These are phyloP conservation scores for Euzophera pinguis DNA, from an alignment of 2,888 invertebrate genomes.

Conservation along the genomic window DNA sequence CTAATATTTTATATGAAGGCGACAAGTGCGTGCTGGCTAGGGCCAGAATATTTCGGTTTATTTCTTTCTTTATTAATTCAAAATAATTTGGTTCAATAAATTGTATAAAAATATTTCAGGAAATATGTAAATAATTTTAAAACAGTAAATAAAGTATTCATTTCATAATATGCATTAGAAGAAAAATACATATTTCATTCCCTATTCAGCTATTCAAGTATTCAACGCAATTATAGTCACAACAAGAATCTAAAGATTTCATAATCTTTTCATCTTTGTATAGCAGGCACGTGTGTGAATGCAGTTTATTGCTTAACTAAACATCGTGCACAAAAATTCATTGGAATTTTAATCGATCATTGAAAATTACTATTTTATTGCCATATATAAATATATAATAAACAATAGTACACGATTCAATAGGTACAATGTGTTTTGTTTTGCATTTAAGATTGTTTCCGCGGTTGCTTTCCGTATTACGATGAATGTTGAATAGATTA, in stretches of 20 bases:
- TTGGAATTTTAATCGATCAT: neutral
- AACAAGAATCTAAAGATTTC: no score
- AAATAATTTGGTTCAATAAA: no score
- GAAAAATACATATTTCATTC: no score
- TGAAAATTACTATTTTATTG: neutral
- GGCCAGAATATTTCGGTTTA: neutral
- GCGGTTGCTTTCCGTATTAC: constrained; percentile 45
- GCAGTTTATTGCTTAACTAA: constrained; percentile 5
- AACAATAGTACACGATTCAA: neutral
- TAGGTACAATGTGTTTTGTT: constrained; percentile 14
- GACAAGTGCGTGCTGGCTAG: neutral
- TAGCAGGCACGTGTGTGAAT: constrained; percentile 2
- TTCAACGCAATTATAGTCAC: no score
- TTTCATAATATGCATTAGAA: no score
- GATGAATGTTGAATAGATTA: constrained; percentile 41
- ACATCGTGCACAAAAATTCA: neutral
- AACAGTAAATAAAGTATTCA: no score
- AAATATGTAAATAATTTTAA: no score
- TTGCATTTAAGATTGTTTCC: constrained; percentile 34
- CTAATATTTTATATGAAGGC: neutral
- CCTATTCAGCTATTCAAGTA: no score
- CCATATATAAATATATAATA: neutral
- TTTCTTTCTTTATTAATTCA: neutral
- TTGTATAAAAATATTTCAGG: no score
- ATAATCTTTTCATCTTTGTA: neutral